Evolutionary conservation across 1,140 invertebrate species (phyloP).

Genomic region (Drosophila repletoides): DNA sequence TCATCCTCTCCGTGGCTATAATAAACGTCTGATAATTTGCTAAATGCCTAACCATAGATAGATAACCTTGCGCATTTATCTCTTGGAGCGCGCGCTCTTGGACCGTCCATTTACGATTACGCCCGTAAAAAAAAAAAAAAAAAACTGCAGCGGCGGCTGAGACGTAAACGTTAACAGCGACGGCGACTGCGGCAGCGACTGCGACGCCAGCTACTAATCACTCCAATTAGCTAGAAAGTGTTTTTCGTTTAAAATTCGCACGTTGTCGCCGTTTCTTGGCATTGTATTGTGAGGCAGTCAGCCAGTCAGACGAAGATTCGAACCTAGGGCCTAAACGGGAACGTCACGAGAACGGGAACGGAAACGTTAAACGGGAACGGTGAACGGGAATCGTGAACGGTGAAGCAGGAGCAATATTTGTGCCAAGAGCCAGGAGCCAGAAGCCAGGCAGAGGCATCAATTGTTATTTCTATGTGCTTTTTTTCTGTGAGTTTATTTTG

Average conservation of each 20-base stretch:
- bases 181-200: conserved; percentile 25
- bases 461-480: too few species aligned
- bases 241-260: conserved; percentile 82
- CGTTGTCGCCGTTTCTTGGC: conserved; percentile 81
- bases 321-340: too few species aligned
- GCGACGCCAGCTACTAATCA: conserved; percentile 69
- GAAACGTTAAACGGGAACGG: background rate
- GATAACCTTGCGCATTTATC: conserved; percentile 65
- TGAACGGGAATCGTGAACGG: too few species aligned
- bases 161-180: background rate
- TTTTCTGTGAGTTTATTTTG: too few species aligned
- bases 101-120: conserved; percentile 50
- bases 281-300: conserved; percentile 65
- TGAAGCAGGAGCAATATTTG: too few species aligned
- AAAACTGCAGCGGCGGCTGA: background rate
- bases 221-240: conserved; percentile 79
- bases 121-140: background rate
- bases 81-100: conserved; percentile 51
- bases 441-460: too few species aligned
- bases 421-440: too few species aligned
- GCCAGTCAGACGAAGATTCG: conserved; percentile 51
- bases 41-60: conserved; percentile 9
- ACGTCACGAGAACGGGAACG: conserved; percentile 27
- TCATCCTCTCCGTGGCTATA: too few species aligned
- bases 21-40: background rate